phyloP scores from a whole-genome alignment of 2,797 vertebrate species.

The Sarcoramphus papa region DNA sequence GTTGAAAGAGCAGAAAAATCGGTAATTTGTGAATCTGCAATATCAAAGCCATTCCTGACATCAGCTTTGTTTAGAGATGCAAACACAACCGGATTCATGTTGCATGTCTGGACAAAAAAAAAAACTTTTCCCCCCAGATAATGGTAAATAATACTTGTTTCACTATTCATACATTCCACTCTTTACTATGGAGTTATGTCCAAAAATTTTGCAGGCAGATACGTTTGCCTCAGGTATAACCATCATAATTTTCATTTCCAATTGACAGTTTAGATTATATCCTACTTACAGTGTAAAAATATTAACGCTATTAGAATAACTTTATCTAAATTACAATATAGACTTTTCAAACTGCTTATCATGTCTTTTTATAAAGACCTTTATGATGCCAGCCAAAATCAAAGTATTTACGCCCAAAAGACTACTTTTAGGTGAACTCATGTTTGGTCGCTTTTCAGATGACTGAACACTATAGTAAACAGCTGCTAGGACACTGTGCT shows the following conservation, averaged over 20 bases:
- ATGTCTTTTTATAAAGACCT: conserved; percentile 5
- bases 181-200: background rate
- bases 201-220: background rate
- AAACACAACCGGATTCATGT: background rate
- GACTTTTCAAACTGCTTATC: background rate
- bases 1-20: conserved; percentile 1
- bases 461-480: conserved; percentile 26
- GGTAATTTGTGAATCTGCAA: background rate
- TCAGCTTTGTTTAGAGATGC: background rate
- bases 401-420: background rate
- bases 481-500: background rate
- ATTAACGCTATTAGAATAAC: conserved; percentile 50
- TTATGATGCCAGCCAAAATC: conserved; percentile 5
- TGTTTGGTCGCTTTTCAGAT: conserved; percentile 32
- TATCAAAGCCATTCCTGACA: background rate
- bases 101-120: background rate
- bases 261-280: background rate
- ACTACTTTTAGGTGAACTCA: background rate
- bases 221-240: background rate
- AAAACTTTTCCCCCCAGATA: rapidly evolving
- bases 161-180: background rate
- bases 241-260: background rate
- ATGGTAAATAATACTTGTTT: background rate
- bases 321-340: conserved; percentile 41
- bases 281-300: conserved; percentile 43